Percentiles rank a stretch among this genome's conserved stretches.
phyloP scores from a whole-genome alignment of 2,888 invertebrate genomes.

The Machimus atricapillus region DNA sequence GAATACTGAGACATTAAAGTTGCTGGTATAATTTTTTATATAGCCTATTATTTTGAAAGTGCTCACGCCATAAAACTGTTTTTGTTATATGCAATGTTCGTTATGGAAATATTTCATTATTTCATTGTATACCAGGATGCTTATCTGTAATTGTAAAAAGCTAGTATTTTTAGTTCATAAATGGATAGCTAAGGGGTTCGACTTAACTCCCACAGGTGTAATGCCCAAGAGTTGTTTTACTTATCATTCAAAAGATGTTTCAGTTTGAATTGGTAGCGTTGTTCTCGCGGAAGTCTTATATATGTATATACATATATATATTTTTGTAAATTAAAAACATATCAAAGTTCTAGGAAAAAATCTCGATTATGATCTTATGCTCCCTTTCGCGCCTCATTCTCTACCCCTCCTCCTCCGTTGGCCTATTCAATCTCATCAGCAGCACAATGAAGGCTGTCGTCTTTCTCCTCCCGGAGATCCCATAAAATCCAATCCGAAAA shows the following conservation, averaged over 20 bases:
- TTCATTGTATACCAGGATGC: no score
- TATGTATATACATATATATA: not conserved
- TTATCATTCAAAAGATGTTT: not conserved
- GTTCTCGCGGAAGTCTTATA: not conserved
- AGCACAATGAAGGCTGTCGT: not conserved
- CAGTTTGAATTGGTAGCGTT: not conserved
- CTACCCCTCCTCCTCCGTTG: not conserved
- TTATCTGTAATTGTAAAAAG: not conserved
- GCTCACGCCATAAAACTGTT: no score
- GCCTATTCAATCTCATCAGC: not conserved
- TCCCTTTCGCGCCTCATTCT: not conserved
- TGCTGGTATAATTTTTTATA: no score
- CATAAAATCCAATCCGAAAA: conserved; percentile 32
- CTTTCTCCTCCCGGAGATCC: not conserved
- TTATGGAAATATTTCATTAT: no score
- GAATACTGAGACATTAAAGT: no score
- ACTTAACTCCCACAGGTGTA: not conserved
- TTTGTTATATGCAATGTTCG: no score
- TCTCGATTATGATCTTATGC: not conserved
- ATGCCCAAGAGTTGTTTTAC: not conserved
- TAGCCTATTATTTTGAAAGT: no score
- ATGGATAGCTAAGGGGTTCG: not conserved
- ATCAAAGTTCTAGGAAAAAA: not conserved
- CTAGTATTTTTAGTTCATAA: not conserved
- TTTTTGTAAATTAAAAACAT: not conserved